A percentile compares a stretch with the other conserved stretches of the same genome.
Conservation (phyloP, 2,888 invertebrate species). For the Hyalella azteca region DNA sequence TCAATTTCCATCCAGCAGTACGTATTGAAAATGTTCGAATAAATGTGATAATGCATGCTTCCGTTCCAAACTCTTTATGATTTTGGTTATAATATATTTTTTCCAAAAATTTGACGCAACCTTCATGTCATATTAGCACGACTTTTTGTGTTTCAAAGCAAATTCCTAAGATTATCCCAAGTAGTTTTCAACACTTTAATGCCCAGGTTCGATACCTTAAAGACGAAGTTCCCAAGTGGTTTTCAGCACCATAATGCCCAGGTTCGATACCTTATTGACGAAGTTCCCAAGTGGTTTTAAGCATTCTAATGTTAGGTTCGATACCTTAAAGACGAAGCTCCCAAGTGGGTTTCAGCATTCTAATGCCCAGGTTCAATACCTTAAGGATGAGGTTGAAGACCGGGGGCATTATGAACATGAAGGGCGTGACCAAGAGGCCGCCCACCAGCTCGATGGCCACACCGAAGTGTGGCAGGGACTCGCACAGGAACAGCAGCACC, state of each 20-base stretch:
- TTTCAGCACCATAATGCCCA: neutral
- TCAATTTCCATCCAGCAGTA: no score
- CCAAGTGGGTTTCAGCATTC: no score
- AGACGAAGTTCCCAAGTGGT: no score
- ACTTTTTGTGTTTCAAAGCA: no score
- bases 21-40: neutral
- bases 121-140: no score
- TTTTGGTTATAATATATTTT: neutral
- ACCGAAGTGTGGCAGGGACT: slow-evolving; percentile 83
- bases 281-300: no score
- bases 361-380: slow-evolving; percentile 17
- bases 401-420: slow-evolving; percentile 84
- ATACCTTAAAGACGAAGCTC: no score
- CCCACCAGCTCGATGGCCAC: slow-evolving; percentile 85
- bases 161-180: no score
- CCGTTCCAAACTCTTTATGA: neutral
- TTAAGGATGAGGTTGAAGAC: slow-evolving; percentile 72
- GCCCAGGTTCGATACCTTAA: no score
- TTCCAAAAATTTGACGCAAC: no score
- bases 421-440: slow-evolving; percentile 80
- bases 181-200: no score
- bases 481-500: slow-evolving; percentile 77
- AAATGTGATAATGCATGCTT: neutral
- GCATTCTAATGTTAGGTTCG: no score
- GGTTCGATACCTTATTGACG: slow-evolving; percentile 60